A percentile compares a stretch with the other conserved stretches of the same genome.
Conservation (phyloP, 2,797 vertebrate species). For the Hyperoplus lanceolatus region DNA sequence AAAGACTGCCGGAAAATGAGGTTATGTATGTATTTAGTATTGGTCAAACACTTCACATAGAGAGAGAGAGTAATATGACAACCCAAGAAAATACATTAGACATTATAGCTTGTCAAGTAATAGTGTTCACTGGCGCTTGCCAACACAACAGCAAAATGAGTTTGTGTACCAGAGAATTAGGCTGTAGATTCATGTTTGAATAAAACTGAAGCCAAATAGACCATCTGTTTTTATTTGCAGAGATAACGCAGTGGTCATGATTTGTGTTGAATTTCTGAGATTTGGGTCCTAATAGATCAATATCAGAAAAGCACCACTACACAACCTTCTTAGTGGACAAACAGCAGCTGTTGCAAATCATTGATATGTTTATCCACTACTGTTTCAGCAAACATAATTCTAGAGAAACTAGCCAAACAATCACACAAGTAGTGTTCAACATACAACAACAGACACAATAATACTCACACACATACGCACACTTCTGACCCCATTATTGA, state of each 20-base stretch:
- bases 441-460: neutral
- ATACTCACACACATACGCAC: slow-evolving; percentile 17
- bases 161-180: neutral
- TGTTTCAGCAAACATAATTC: slow-evolving; percentile 32
- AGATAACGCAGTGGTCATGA: neutral
- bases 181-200: neutral
- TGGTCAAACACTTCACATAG: too few relatives aligned
- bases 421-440: slow-evolving; percentile 1
- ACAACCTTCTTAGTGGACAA: slow-evolving; percentile 47
- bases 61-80: neutral
- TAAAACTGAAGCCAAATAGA: slow-evolving; percentile 2
- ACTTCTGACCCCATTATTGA: slow-evolving; percentile 45
- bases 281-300: slow-evolving; percentile 39
- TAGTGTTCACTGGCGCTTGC: neutral
- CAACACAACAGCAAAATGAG: neutral
- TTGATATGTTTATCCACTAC: slow-evolving; percentile 6
- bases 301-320: slow-evolving; percentile 45
- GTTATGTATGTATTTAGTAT: too few relatives aligned
- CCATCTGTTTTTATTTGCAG: slow-evolving; percentile 39
- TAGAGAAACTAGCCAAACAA: slow-evolving; percentile 39
- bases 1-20: too few relatives aligned
- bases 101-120: neutral
- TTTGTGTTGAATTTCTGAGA: slow-evolving; percentile 19
- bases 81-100: neutral
- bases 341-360: slow-evolving; percentile 64